These are phyloP conservation scores for Aplochiton taeniatus DNA, from an alignment of 2,797 vertebrate species.

Conservation along the genomic window DNA sequence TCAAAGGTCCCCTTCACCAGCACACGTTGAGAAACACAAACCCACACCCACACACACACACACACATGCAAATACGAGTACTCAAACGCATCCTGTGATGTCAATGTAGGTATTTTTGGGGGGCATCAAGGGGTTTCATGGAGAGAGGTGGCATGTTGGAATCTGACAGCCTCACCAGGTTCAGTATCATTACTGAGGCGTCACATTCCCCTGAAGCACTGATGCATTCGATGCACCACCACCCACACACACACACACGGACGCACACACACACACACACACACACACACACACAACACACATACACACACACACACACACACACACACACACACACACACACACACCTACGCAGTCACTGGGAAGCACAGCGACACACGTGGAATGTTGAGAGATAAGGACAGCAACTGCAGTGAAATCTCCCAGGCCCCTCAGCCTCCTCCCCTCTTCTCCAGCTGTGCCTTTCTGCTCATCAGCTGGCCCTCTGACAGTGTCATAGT, in stretches of 20 bases:
- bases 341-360: neutral
- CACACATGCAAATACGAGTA: neutral
- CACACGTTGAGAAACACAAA: too few relatives aligned
- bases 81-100: conserved; percentile 12
- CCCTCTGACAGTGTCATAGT: conserved; percentile 3
- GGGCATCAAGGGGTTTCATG: too few relatives aligned
- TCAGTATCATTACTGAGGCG: conserved; percentile 60
- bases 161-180: conserved; percentile 59
- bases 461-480: neutral
- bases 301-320: conserved; percentile 26
- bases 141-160: neutral
- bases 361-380: neutral
- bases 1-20: too few relatives aligned
- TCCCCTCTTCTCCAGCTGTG: conserved; percentile 2
- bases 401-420: neutral
- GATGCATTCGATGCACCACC: conserved; percentile 35
- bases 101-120: conserved; percentile 43
- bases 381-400: too few relatives aligned
- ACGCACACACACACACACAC: conserved; percentile 22
- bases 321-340: conserved; percentile 8
- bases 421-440: conserved; percentile 23
- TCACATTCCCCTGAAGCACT: conserved; percentile 55
- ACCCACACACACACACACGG: neutral
- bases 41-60: neutral
- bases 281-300: conserved; percentile 38